A percentile compares a stretch with the other conserved stretches of the same genome.
Conservation (phyloP, 1,140 invertebrate species). For the Neodiprion virginianus region DNA sequence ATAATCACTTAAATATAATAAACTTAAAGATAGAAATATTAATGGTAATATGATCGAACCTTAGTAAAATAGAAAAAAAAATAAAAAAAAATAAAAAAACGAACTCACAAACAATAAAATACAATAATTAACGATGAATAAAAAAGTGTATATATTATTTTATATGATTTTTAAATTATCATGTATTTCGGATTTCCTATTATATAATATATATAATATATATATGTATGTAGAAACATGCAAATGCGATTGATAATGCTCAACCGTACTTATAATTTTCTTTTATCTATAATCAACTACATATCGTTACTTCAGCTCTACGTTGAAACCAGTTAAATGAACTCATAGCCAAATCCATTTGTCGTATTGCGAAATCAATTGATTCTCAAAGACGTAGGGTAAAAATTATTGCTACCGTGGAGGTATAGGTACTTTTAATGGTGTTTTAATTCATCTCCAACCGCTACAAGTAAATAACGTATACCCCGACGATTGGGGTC, state of each 20-base stretch:
- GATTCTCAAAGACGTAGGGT: too few species aligned
- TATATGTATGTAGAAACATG: conserved; percentile 20
- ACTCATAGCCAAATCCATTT: too few species aligned
- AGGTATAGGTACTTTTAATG: too few species aligned
- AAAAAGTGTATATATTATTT: conserved; percentile 17
- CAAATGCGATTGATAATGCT: not conserved
- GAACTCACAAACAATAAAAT: conserved; percentile 45
- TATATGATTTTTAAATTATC: conserved; percentile 18
- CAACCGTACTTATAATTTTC: not conserved
- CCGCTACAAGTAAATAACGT: too few species aligned
- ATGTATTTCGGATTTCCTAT: conserved; percentile 9
- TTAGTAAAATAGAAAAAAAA: conserved; percentile 67
- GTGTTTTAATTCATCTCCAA: too few species aligned
- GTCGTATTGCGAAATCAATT: too few species aligned
- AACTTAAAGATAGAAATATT: conserved; percentile 55
- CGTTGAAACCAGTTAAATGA: too few species aligned
- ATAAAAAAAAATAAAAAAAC: conserved; percentile 6
- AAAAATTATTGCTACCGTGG: too few species aligned
- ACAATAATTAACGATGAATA: conserved; percentile 32
- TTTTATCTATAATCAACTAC: not conserved
- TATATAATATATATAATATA: conserved; percentile 16
- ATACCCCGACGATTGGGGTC: too few species aligned
- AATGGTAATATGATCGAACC: conserved; percentile 59
- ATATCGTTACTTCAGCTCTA: not conserved
- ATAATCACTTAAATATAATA: conserved; percentile 52